A percentile compares a stretch with the other conserved stretches of the same genome.
Evolutionary conservation across 2,888 invertebrate species (phyloP).

Genomic region (Eristalinus aeneus): DNA sequence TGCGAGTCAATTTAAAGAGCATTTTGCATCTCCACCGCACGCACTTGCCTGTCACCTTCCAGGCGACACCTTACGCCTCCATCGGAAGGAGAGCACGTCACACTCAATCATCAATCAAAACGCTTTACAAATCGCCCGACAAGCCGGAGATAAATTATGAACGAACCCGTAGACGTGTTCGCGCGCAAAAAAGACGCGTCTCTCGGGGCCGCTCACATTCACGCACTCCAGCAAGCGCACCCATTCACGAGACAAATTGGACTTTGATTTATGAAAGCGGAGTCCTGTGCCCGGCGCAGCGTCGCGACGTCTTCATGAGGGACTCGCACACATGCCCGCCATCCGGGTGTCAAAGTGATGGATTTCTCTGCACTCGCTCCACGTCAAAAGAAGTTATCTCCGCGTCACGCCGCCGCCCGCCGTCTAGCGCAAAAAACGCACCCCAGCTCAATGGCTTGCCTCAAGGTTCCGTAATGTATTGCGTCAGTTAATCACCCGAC

Average conservation of each 20-base stretch:
- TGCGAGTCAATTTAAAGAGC: background rate
- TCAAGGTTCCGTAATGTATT: constrained; percentile 46
- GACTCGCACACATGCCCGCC: constrained; percentile 1
- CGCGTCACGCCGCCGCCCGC: background rate
- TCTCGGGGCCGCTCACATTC: constrained; percentile 16
- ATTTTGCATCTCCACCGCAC: background rate
- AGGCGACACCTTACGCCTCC: background rate
- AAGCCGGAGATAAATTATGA: constrained; percentile 61
- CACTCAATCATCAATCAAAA: constrained; percentile 62
- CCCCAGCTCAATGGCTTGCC: background rate
- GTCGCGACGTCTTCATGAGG: constrained; percentile 53
- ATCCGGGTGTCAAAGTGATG: constrained; percentile 64
- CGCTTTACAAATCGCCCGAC: constrained; percentile 43
- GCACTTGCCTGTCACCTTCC: background rate
- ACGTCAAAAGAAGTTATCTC: constrained; percentile 10
- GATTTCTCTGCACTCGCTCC: constrained; percentile 31
- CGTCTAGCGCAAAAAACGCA: background rate
- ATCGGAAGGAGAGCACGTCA: constrained; percentile 7
- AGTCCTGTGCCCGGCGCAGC: constrained; percentile 46
- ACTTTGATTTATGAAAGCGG: constrained; percentile 69
- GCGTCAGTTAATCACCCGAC: constrained; percentile 54
- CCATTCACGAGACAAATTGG: constrained; percentile 59
- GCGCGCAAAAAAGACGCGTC: constrained; percentile 8
- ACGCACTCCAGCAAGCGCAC: constrained; percentile 6
- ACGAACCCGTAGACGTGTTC: constrained; percentile 48